These are phyloP conservation scores for Myiozetetes cayanensis DNA, from an alignment of 2,113 vertebrate genomes.

Conservation along the genomic window DNA sequence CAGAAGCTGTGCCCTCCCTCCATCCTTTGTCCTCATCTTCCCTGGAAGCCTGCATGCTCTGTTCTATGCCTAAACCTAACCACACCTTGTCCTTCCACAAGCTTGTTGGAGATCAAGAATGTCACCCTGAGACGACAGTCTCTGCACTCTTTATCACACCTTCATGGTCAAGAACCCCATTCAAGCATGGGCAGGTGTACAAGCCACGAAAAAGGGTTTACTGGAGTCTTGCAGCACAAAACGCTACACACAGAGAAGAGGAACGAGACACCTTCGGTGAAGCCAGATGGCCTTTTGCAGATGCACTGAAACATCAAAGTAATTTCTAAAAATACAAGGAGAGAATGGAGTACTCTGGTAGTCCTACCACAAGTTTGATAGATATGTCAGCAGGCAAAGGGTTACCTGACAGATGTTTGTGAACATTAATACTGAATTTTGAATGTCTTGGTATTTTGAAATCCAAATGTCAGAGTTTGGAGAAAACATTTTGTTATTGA, in stretches of 20 bases:
- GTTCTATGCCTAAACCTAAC: not conserved
- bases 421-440: slow-evolving; percentile 20
- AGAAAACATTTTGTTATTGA: slow-evolving; percentile 34
- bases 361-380: not conserved
- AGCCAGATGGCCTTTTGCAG: not conserved
- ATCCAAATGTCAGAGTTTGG: slow-evolving; percentile 49
- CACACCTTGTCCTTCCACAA: not conserved
- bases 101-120: not conserved
- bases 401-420: not conserved
- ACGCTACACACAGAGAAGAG: accelerated
- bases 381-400: not conserved
- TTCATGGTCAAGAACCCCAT: not conserved
- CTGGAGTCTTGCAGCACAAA: not conserved
- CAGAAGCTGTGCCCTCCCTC: not conserved
- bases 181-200: not conserved
- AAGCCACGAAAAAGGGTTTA: not conserved
- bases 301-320: not conserved
- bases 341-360: not conserved
- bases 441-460: slow-evolving; percentile 54
- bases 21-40: not conserved
- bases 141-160: not conserved
- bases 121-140: not conserved
- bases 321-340: not conserved
- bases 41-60: not conserved
- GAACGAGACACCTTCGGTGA: not conserved